Evolutionary conservation across 2,888 invertebrate species (phyloP).

Genomic region (Cerastoderma edule): DNA sequence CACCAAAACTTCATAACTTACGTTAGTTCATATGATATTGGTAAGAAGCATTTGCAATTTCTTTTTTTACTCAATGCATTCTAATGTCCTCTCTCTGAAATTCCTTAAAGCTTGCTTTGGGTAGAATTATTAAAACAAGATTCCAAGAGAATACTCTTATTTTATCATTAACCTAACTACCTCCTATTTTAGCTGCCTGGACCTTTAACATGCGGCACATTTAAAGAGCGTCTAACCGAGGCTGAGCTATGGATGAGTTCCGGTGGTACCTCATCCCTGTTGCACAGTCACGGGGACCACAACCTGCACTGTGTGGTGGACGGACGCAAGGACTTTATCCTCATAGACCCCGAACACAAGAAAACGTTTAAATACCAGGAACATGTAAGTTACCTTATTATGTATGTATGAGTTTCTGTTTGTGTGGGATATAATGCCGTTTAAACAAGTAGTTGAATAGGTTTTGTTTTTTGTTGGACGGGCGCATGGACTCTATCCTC

Average conservation of each 20-base stretch:
- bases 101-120: not conserved
- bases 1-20: too few species aligned
- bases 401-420: too few species aligned
- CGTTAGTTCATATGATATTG: too few species aligned
- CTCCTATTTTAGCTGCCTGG: constrained; percentile 72
- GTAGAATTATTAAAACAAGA: too few species aligned
- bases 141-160: too few species aligned
- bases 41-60: too few species aligned
- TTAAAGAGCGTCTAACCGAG: constrained; percentile 75
- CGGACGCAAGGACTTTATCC: constrained; percentile 83
- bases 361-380: constrained; percentile 67
- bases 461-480: too few species aligned
- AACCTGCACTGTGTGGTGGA: constrained; percentile 82
- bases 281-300: constrained; percentile 83
- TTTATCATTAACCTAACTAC: not conserved
- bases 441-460: too few species aligned
- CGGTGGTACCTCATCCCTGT: constrained; percentile 81
- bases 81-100: too few species aligned
- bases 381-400: constrained; percentile 66
- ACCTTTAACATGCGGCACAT: constrained; percentile 78
- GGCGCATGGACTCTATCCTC: constrained; percentile 83
- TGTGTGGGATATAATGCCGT: too few species aligned
- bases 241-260: constrained; percentile 83
- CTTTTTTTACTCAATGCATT: too few species aligned
- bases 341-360: constrained; percentile 78